Evolutionary conservation across 2,797 vertebrate species (phyloP).

Genomic region (Merluccius polli): DNA sequence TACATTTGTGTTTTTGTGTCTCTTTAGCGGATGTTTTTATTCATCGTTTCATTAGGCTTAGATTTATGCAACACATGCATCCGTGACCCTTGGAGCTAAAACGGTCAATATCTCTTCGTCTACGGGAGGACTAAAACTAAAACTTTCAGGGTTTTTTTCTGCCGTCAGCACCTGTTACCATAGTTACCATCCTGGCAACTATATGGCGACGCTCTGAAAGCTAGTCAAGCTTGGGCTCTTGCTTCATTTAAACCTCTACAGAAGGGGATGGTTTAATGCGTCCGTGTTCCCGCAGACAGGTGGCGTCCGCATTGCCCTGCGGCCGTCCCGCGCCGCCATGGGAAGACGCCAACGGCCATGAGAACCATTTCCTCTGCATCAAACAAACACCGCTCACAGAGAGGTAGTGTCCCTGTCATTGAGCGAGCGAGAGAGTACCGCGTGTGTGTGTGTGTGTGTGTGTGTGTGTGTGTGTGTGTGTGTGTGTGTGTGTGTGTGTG

Average conservation of each 20-base stretch:
- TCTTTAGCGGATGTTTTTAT: not conserved
- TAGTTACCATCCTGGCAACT: too few relatives aligned
- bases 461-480: slow-evolving; percentile 12
- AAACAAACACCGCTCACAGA: slow-evolving; percentile 77
- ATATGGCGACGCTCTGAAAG: not conserved
- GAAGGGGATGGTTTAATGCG: not conserved
- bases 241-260: not conserved
- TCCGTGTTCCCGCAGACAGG: slow-evolving; percentile 81
- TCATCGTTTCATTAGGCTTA: not conserved
- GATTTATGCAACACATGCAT: too few relatives aligned
- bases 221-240: not conserved
- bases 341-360: slow-evolving; percentile 97
- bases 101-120: not conserved
- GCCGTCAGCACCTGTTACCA: too few relatives aligned
- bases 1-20: not conserved
- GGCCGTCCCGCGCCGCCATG: slow-evolving; percentile 84
- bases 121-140: not conserved
- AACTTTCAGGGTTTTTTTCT: too few relatives aligned
- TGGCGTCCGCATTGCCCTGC: slow-evolving; percentile 90
- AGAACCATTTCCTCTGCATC: slow-evolving; percentile 92
- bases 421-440: too few relatives aligned
- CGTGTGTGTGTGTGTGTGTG: slow-evolving; percentile 51
- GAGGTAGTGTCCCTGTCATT: slow-evolving; percentile 40
- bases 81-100: not conserved
- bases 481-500: slow-evolving; percentile 24